Evolutionary conservation across 1,140 invertebrate species (phyloP), one percentile per base, ranked within the genome.

Genomic region (Carposina sasakii): DNA sequence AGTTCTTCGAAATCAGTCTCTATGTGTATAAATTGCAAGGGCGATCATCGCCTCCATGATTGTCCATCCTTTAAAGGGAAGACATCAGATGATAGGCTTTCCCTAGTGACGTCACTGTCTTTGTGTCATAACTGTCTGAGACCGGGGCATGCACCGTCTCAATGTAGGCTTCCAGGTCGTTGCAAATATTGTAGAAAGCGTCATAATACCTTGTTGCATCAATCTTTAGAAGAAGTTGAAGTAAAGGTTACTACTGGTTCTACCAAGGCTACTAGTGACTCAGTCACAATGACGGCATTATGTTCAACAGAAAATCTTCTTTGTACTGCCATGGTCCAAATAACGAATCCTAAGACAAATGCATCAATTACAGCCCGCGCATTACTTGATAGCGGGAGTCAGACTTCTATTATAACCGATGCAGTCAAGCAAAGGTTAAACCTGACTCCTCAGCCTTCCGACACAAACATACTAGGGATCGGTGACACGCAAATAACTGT

Each of bases 91-190:
- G 40, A 51, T 15, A 42, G 41, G 6, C 23, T 9, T 9, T 15
- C 48, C 6, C 20, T 36, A 2, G 39, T 48, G 2, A 23, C 36
- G 16, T 30, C 23, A 48, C 22, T 39, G n/a, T 37, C 34, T 30
- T 34, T 52, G 19, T 52, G 50, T 31, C 10, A 21, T 21, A 52
- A 52, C 28, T 52, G 50, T 33, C 16, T 52, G 22, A 24, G 42
- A 6, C 17, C 3, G 10, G 50, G 42, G 13, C 50, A 52, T 10
- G 24, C 22, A 10, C n/a, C 31, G n/a, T 13, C 37, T 17, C n/a
- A 10, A 31, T 52, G 42, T n/a, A 52, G 33, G 17, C 17, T 46
- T 1, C 37, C 47, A 8, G 47, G 47, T 16, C 21, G 20, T 16
- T 49, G 47, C 17, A 31, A 36, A 9, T 20, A 20, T 21, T 52